Evolutionary conservation across 1,140 invertebrate genomes (phyloP), one percentile per base, ranked within the genome.

Genomic region (Hylaeus volcanicus): DNA sequence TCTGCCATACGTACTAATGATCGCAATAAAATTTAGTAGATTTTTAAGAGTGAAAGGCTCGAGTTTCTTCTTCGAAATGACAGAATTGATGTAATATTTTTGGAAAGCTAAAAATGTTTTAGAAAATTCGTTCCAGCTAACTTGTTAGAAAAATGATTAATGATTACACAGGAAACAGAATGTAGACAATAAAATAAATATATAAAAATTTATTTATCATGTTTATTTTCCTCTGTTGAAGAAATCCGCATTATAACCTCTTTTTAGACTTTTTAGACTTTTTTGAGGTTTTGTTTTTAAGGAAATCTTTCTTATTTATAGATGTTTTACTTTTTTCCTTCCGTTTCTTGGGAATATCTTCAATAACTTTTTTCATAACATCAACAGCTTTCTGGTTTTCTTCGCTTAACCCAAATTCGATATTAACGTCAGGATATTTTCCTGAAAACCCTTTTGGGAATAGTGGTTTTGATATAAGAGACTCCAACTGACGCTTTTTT

Each of bases 401-500:
- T 8, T 91, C 75, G n/a, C 74, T 37, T 9, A 92, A 11, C 53
- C 86, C 71, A 15, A 83, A 3, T 26, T 89, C 58, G 0, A 88
- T 41, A 85, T 94, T 94, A 12, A 91, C 77, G 1, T 95, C 94
- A 4, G 94, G 93, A 90, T 95, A 97, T 88, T 96, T 97, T 74
- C 95, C 96, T 75, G 95, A 96, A 88, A 96, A 96, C 1, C 95
- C 95, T 90, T 94, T 94, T 0, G 95, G 95, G 84, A 96, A 96
- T 11, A 97, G 85, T 2, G 96, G 95, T 80, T 95, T 94, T 0
- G 93, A 91, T 43, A 97, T 86, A 15, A 97, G 86, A 5, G 89
- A 68, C 5, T 93, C 90, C 6, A 97, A 89, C 58, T 96, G 94
- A 60, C 93, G 93, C 86, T 94, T 94, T 90, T 95, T 95, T 2